These are phyloP conservation scores for Drosophila nr. perissopoda DNA, from an alignment of 2,888 invertebrate species.

Conservation along the genomic window DNA sequence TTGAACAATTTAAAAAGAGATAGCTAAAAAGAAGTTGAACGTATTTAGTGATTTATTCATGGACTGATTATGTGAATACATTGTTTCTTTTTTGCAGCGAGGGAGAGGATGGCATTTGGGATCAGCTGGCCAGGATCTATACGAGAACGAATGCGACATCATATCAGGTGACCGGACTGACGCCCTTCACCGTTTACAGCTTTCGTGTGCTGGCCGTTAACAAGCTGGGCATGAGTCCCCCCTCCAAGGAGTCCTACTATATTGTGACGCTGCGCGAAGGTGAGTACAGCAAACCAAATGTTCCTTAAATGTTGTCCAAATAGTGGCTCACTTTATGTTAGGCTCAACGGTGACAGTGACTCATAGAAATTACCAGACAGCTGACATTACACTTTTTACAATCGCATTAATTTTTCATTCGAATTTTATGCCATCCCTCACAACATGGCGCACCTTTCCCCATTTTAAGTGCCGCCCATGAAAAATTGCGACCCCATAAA, in stretches of 20 bases:
- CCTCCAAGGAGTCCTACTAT: conserved; percentile 90
- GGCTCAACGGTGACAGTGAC: conserved; percentile 22
- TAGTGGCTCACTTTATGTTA: conserved; percentile 53
- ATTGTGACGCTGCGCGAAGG: conserved; percentile 91
- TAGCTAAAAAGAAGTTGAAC: not conserved
- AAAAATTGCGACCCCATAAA: conserved; percentile 68
- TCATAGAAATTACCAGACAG: conserved; percentile 54
- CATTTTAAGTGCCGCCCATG: conserved; percentile 57
- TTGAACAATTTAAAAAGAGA: not conserved
- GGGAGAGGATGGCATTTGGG: conserved; percentile 89
- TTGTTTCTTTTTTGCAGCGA: conserved; percentile 85
- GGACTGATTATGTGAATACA: conserved; percentile 12
- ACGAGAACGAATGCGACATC: conserved; percentile 88
- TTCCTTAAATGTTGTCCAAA: conserved; percentile 2
- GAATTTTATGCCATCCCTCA: conserved; percentile 50
- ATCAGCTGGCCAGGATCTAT: conserved; percentile 87
- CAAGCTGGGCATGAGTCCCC: conserved; percentile 88
- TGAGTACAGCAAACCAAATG: conserved; percentile 83
- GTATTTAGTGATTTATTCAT: conserved; percentile 9
- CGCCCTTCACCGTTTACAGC: conserved; percentile 91
- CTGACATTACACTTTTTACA: conserved; percentile 75
- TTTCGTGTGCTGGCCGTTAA: conserved; percentile 90
- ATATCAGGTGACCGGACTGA: conserved; percentile 88
- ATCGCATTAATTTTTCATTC: conserved; percentile 79
- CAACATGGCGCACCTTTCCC: conserved; percentile 45